Percentiles rank a stretch among this genome's conserved stretches.
Conservation (phyloP, 2,888 invertebrate species). For the Folsomia candida region DNA sequence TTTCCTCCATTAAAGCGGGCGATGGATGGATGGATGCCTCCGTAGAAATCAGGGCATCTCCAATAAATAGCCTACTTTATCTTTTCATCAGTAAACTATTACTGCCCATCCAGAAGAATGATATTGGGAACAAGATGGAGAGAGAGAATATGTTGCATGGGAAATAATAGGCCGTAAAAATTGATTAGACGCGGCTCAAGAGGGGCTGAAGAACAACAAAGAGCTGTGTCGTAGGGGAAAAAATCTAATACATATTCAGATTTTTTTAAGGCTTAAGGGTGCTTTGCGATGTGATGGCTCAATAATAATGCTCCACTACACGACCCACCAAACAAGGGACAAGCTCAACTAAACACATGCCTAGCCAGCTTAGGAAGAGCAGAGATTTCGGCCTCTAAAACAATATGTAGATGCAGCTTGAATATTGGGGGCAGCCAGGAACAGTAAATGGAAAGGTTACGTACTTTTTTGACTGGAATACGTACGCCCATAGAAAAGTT, state of each 20-base stretch:
- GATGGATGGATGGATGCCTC: too few species aligned
- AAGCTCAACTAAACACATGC: too few species aligned
- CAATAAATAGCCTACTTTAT: background rate
- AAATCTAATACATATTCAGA: slow-evolving; percentile 32
- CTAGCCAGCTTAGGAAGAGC: too few species aligned
- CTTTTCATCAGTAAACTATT: background rate
- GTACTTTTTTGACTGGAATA: too few species aligned
- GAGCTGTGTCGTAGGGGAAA: slow-evolving; percentile 6
- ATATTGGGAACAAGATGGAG: background rate
- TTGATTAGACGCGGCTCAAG: slow-evolving; percentile 26
- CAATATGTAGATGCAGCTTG: too few species aligned
- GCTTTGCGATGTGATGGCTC: slow-evolving; percentile 25
- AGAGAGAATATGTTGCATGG: slow-evolving; percentile 19
- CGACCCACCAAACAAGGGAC: background rate
- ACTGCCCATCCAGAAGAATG: background rate
- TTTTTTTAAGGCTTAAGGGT: slow-evolving; percentile 24
- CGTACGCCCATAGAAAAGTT: too few species aligned
- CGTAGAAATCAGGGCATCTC: background rate
- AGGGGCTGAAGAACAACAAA: slow-evolving; percentile 23
- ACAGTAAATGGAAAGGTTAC: too few species aligned
- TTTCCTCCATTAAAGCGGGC: too few species aligned
- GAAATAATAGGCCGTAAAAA: slow-evolving; percentile 32
- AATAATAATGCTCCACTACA: slow-evolving; percentile 11
- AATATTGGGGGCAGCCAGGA: too few species aligned
- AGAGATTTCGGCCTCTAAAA: too few species aligned